phyloP scores from a whole-genome alignment of 2,113 vertebrate species.

The Anhinga rufa region DNA sequence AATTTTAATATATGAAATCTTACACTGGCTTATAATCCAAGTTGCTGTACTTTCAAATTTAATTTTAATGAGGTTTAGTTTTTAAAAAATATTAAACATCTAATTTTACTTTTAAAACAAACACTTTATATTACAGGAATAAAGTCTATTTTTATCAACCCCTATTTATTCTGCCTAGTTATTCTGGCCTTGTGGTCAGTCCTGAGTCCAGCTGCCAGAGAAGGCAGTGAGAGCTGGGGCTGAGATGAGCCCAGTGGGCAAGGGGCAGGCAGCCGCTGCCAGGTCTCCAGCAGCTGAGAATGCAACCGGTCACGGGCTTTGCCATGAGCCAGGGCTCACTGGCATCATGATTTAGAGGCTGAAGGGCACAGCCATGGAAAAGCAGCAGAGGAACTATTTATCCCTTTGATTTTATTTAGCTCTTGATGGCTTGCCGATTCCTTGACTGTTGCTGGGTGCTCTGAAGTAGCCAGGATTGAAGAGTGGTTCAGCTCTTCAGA shows the following conservation, averaged over 20 bases:
- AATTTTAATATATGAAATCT: neutral
- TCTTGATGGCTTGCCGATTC: neutral
- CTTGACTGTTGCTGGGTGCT: neutral
- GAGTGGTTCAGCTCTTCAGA: neutral
- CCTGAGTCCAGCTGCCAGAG: neutral
- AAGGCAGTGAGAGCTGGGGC: neutral
- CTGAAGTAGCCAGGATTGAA: neutral
- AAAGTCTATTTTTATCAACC: neutral
- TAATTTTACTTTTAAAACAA: neutral
- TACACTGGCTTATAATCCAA: neutral
- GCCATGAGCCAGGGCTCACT: neutral
- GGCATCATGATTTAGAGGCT: neutral
- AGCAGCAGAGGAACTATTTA: neutral
- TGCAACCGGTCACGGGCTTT: neutral
- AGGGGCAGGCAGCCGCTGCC: neutral
- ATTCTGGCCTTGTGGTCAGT: neutral
- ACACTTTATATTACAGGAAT: neutral
- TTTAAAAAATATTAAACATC: neutral
- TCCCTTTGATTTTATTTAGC: neutral
- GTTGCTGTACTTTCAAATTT: neutral
- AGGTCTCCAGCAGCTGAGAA: neutral
- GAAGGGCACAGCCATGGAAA: neutral
- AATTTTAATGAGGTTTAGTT: neutral
- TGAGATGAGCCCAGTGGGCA: neutral
- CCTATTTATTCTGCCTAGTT: neutral